Conservation (phyloP, 2,888 invertebrate genomes). For the Drosophila nr. medialis region DNA sequence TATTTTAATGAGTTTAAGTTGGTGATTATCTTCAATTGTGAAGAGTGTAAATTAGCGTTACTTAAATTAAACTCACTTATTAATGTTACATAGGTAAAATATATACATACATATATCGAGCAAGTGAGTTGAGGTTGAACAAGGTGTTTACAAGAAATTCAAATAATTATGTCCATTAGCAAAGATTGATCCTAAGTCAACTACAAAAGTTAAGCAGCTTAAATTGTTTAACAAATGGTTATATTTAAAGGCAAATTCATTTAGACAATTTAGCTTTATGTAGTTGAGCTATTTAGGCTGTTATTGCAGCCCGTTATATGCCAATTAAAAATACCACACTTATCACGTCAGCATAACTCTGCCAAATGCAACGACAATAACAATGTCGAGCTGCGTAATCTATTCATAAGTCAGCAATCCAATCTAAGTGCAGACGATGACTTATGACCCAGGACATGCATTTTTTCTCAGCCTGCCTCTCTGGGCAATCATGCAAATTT, state of each 20-base stretch:
- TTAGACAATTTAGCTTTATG: neutral
- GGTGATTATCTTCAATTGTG: neutral
- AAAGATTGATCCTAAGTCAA: neutral
- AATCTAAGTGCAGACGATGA: conserved; percentile 34
- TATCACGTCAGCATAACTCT: neutral
- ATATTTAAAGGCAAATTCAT: neutral
- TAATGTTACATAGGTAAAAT: too few species aligned
- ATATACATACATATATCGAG: neutral
- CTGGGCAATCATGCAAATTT: conserved; percentile 59
- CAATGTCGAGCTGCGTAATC: conserved; percentile 27
- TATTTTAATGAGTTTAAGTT: too few species aligned
- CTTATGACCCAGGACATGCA: conserved; percentile 60
- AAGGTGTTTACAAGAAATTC: neutral
- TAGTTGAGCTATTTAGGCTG: neutral
- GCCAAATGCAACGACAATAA: neutral
- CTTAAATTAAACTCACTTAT: neutral
- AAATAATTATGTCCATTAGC: neutral
- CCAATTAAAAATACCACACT: neutral
- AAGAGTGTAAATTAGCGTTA: neutral
- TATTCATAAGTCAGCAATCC: conserved; percentile 39
- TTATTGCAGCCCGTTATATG: neutral
- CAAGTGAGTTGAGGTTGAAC: neutral
- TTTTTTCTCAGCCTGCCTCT: conserved; percentile 34
- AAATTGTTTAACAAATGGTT: conserved; percentile 1
- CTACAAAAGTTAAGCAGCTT: neutral